Base-by-base conservation (phyloP, 2,797 vertebrate genomes). In the Rhinophrynus dorsalis region DNA sequence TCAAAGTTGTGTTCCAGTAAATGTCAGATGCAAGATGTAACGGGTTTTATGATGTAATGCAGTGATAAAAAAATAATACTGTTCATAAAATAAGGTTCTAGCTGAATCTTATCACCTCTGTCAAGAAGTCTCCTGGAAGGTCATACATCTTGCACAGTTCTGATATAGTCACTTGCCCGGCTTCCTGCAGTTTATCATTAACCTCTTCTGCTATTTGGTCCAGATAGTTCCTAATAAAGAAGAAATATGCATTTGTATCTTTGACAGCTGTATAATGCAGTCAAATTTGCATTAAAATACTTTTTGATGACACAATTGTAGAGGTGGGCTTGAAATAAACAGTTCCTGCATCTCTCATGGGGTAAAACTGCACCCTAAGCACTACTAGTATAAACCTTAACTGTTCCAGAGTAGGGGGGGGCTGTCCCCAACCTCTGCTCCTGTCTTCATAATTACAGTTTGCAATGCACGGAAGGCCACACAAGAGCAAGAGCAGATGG, bases 161-260 rank as follows among this genome's bases (percentile, higher is more conserved):
- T 0, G 95, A 91, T 38, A 98, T 85, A 35, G 88, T 95, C 78
- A 98, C 90, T 75, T 95, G 84, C 21, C 97, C 97, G 12, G 93
- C 91, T 83, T 95, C 94, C 80, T 98, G 97, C 24, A 99, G 86
- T 80, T 95, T 97, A 83, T 99, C 96, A 71, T 98, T 99, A 78
- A 97, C 86, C 74, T 99, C 96, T 84, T 98, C 97, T 10, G 95
- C 95, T 78, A 99, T 75, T 3, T 83, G 92, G 82, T 97, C 88
- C 83, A 99, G 83, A 76, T 98, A 99, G 26, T 69, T 86, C 75
- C 94, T 97, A 80, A 74, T 5, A 38, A 52, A 75, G 52, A 68
- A 52, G 0, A 37, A 66, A 8, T 58, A 40, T 29, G 1, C 2
- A 15, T 27, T 29, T n/a, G 10, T 18, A 10, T 24, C 5, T 6